Percentiles rank a stretch among this genome's conserved stretches.
These are phyloP conservation scores for Heliothis virescens DNA, from an alignment of 1,140 invertebrate species.

Conservation along the genomic window DNA sequence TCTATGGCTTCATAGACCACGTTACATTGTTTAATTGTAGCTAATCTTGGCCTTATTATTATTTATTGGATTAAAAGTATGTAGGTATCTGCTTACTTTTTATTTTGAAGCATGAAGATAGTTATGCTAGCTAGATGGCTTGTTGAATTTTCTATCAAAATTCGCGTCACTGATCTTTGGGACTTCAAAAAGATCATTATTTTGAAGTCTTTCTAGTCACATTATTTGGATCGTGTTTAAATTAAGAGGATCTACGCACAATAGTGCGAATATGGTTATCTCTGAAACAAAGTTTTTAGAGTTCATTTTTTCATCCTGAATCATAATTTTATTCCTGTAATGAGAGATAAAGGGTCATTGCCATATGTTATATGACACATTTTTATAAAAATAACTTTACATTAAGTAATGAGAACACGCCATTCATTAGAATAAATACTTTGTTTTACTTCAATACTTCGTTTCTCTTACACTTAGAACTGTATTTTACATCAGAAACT, in stretches of 20 bases:
- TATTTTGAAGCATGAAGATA: background rate
- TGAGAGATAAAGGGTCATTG: conserved; percentile 8
- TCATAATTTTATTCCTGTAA: conserved; percentile 11
- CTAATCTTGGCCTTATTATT: conserved; percentile 18
- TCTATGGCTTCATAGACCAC: background rate
- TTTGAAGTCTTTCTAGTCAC: background rate
- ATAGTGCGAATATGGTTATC: background rate
- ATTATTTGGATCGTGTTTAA: background rate
- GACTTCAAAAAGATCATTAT: too few relatives aligned
- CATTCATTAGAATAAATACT: background rate
- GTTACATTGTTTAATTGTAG: conserved; percentile 23
- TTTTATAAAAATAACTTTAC: too few relatives aligned
- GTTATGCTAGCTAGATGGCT: too few relatives aligned
- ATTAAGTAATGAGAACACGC: too few relatives aligned
- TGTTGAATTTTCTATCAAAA: too few relatives aligned
- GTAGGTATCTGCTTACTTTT: background rate
- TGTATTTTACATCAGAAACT: too few relatives aligned
- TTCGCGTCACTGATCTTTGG: too few relatives aligned
- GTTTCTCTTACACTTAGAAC: background rate
- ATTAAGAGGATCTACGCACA: background rate
- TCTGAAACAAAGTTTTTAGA: background rate
- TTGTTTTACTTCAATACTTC: background rate
- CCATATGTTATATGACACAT: background rate
- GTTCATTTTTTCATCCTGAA: background rate
- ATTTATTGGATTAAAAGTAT: background rate